Base-by-base conservation (phyloP, 2,113 vertebrate genomes). In the Strigops habroptila region DNA sequence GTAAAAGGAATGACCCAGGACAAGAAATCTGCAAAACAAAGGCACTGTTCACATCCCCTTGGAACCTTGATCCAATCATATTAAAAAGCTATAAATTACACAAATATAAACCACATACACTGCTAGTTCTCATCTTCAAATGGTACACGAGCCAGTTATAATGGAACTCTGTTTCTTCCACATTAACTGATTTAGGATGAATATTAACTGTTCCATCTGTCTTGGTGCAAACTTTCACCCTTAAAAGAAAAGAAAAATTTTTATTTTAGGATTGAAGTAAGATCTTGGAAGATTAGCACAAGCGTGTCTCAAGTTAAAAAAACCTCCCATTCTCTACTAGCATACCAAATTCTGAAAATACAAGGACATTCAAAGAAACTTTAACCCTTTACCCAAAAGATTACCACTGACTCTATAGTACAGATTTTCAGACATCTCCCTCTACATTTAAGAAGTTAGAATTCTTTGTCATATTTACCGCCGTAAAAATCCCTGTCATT, bases 71-170 rank as follows among this genome's bases (percentile, higher is more conserved):
- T 7, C 39, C 39, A 71, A 10, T 4, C 39, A 59, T 33, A 74
- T 7, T n/a, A 18, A 24, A 55, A 53, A 57, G 75, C n/a, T 6
- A n/a, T 31, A 71, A 60, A 48, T 22, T 3, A 33, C 19, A 52
- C 18, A 27, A 81, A 18, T 30, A 46, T 28, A 73, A 76, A 35
- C 39, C 6, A 98, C 99, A 98, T 96, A 99, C 99, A 10, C 98
- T 99, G 95, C 98, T 99, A 10, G 99, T 99, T 89, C 98, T 99
- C 99, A 99, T 99, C 98, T 99, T 99, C 79, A 99, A 97, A 92
- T 99, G 99, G 95, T 99, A 99, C 96, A 99, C 98, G 11, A 99
- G 99, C 99, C 99, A 99, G 57, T 98, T 98, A 24, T 99, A 99
- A 88, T 99, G 98, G 95, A 99, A 99, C 68, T 99, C 98, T 0